Conservation (phyloP, 2,113 vertebrate genomes). For the Muntiacus reevesi region DNA sequence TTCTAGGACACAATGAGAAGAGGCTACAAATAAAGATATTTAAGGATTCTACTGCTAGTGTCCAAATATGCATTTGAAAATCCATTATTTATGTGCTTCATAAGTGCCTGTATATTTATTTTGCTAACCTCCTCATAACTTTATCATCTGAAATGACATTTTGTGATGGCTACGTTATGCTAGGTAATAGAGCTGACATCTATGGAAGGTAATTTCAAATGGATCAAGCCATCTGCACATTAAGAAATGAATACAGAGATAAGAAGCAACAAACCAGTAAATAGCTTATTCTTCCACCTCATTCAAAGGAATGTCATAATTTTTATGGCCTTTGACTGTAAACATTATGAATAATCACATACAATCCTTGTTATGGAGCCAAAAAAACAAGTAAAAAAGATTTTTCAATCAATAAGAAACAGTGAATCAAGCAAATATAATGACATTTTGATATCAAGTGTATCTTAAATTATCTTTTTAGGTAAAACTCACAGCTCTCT, state of each 20-base stretch:
- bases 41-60: background rate
- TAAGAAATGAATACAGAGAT: slow-evolving; percentile 19
- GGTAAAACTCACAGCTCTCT: background rate
- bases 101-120: slow-evolving; percentile 59
- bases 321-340: slow-evolving; percentile 18
- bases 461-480: background rate
- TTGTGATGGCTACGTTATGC: slow-evolving; percentile 26
- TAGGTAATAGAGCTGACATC: slow-evolving; percentile 48
- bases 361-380: background rate
- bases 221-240: slow-evolving; percentile 3
- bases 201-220: slow-evolving; percentile 45
- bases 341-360: slow-evolving; percentile 44
- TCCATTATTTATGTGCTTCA: slow-evolving; percentile 54
- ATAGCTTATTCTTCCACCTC: background rate
- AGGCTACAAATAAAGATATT: slow-evolving; percentile 31
- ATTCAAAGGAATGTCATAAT: background rate
- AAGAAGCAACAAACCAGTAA: slow-evolving; percentile 17
- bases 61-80: slow-evolving; percentile 41
- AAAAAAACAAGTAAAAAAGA: slow-evolving; percentile 18
- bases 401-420: slow-evolving; percentile 35
- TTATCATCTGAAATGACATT: slow-evolving; percentile 55
- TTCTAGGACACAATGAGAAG: background rate
- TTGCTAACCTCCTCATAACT: slow-evolving; percentile 24
- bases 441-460: background rate
- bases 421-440: background rate